Conservation (phyloP, 2,113 vertebrate genomes). For the Centropus unirufus region DNA sequence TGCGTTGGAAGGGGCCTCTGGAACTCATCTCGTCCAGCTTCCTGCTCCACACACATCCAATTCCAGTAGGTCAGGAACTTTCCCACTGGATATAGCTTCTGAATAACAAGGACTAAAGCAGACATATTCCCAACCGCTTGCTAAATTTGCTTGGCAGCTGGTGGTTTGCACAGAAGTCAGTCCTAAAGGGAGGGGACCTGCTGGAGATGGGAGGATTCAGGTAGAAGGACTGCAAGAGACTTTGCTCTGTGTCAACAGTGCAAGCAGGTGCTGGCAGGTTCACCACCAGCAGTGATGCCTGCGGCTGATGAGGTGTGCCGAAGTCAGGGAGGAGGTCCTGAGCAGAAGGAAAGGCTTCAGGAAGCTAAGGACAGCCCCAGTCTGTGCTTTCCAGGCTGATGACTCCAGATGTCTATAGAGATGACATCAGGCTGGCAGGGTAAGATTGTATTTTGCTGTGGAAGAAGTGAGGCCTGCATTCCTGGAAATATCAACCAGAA, state of each 20-base stretch:
- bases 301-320: accelerated
- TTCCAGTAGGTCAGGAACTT: not conserved
- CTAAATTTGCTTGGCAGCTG: not conserved
- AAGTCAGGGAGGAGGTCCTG: not conserved
- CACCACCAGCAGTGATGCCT: accelerated
- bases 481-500: constrained; percentile 3
- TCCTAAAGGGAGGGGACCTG: not conserved
- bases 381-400: not conserved
- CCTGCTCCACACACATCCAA: not conserved
- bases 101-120: accelerated
- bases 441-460: not conserved
- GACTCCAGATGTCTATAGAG: constrained; percentile 1
- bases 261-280: not conserved
- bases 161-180: not conserved
- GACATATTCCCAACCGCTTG: accelerated
- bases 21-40: not conserved
- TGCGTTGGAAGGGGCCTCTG: not conserved
- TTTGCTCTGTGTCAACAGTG: not conserved
- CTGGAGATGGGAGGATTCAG: not conserved
- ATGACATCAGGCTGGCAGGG: constrained; percentile 14
- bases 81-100: not conserved
- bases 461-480: constrained; percentile 32
- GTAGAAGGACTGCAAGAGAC: not conserved
- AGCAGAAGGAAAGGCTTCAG: not conserved
- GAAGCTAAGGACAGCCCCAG: not conserved